These are phyloP conservation scores for Archips xylosteana DNA, from an alignment of 2,888 invertebrate species.

Conservation along the genomic window DNA sequence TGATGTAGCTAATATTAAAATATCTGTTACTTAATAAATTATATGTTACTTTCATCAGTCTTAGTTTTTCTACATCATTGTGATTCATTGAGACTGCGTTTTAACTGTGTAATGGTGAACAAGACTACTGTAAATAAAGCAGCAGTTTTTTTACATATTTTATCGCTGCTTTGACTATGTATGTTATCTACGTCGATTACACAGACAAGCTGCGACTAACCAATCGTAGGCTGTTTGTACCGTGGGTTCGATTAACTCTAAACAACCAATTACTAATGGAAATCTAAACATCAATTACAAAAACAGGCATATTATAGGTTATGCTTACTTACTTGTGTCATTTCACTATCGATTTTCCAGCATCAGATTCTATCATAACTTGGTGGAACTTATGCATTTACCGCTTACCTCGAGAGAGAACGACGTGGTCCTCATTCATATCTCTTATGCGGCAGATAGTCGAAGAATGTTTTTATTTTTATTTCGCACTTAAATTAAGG, in stretches of 20 bases:
- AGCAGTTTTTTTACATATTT: neutral
- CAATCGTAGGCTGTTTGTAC: neutral
- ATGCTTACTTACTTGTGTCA: constrained; percentile 70
- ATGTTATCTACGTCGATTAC: neutral
- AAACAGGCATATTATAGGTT: constrained; percentile 57
- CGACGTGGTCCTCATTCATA: constrained; percentile 97
- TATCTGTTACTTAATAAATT: neutral
- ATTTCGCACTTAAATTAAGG: constrained; percentile 42
- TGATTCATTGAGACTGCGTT: neutral
- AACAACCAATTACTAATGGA: neutral
- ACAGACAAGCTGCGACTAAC: neutral
- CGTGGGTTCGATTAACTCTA: neutral
- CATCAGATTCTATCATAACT: constrained; percentile 51
- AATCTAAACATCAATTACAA: constrained; percentile 12
- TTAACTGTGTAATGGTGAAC: neutral
- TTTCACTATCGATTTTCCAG: constrained; percentile 77
- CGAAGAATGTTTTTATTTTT: constrained; percentile 65
- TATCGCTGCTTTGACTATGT: neutral
- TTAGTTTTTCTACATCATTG: neutral
- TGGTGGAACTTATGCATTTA: constrained; percentile 43
- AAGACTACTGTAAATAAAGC: neutral
- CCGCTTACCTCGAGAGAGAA: constrained; percentile 92
- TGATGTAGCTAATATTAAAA: neutral
- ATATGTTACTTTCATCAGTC: neutral
- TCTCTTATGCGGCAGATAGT: constrained; percentile 80